Base-by-base conservation (phyloP, 2,888 invertebrate genomes). In the Cryptophagus acutangulus region DNA sequence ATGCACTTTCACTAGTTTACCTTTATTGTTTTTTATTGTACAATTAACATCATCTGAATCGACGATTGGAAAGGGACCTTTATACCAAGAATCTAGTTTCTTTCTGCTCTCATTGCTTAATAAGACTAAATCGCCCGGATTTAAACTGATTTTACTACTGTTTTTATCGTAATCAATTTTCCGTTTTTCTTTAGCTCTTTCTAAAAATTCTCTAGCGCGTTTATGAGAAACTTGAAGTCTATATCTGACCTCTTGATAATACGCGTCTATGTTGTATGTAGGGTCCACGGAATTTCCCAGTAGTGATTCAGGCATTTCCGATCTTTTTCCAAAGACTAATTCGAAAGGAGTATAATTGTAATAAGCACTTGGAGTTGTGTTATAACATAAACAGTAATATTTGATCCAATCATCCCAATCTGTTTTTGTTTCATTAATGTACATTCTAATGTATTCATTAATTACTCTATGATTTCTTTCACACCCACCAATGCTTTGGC, bases 381-480 rank as follows among this genome's bases (percentile, higher is more conserved):
- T 48, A 20, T 48, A 42, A 29, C 46, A 48, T 40, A 45, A 49
- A 10, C 30, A 24, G 25, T 40, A 44, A 39, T 41, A 38, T 17
- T 14, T 12, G 6, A 36, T 25, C 38, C 43, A 47, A 4, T 20
- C 38, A 12, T 46, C 39, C 45, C 45, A 48, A 18, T 53, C 52
- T 8, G 16, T 38, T 2, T 38, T 20, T 6, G 12, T 24, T 5
- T 17, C 17, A 29, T 17, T 45, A 14, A 38, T 28, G 14, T 48
- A 48, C n/a, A 34, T 41, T 29, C 49, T 26, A 12, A 53, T 16
- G 12, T 41, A 51, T 28, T 49, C 51, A 33, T 51, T 51, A 6
- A 50, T 34, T 15, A 41, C 38, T 36, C 52, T 34, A 28, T 52
- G 49, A 39, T 48, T 49, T 9, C 50, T 38, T 47, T 55, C 49